Evolutionary conservation across 2,113 vertebrate species (phyloP), one percentile per base, ranked within the genome.

Genomic region (Sialia sialis): DNA sequence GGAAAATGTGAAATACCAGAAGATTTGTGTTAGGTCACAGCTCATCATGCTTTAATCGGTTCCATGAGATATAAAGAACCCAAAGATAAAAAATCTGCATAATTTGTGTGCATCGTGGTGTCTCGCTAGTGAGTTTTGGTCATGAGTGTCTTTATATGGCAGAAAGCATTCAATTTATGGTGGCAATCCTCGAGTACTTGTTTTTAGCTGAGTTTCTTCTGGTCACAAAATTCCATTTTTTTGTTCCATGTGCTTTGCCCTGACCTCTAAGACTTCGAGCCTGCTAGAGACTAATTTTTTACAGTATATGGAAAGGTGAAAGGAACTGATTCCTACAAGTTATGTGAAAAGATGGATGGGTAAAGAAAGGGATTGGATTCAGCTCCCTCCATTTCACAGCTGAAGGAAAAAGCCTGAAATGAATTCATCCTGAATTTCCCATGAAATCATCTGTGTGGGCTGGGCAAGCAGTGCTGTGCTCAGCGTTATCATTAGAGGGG

Each of bases 101-200:
- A 11, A 85, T 29, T 46, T 79, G 4, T 46, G 4, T 25, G 8
- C 5, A 3, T 66, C 66, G 4, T 62, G 14, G 11, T 81, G 46
- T 70, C n/a, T 52, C 36, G 30, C 11, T 87, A 20, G 30, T 38
- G 52, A 78, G 15, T 87, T 75, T 78, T 82, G 20, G 5, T 82
- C 11, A 4, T 55, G 22, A 4, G 6, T 0, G 0, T 6, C 26
- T 68, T 63, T 67, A 7, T 77, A 10, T 41, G 32, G 23, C 34
- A 85, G 34, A 80, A 62, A 2, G 0, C 11, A 27, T 72, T 55
- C 10, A 4, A 38, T 81, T 84, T 43, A 26, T 60, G 39, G 36
- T 63, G 46, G 25, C 15, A 4, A 59, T 39, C 20, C 25, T 9
- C 2, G 41, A 83, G 5, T 49, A 21, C 51, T 84, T 73, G 5